Evolutionary conservation across 2,888 invertebrate genomes (phyloP).

Genomic region (Mylabris sibirica): DNA sequence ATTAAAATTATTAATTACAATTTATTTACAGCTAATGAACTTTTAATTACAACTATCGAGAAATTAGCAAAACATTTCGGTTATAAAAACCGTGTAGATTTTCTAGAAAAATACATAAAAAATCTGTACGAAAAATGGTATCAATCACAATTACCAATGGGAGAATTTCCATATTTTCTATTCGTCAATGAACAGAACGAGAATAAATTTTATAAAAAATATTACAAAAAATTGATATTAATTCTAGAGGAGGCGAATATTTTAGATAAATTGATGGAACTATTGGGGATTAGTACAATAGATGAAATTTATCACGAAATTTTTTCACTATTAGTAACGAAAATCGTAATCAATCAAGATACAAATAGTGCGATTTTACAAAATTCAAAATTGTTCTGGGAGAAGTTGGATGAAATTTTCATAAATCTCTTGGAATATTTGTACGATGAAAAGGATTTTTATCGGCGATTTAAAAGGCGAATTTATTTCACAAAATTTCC

Average conservation of each 20-base stretch:
- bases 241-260: constrained; percentile 56
- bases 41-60: constrained; percentile 35
- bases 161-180: background rate
- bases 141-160: background rate
- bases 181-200: constrained; percentile 42
- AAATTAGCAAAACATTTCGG: constrained; percentile 45
- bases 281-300: background rate
- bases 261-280: constrained; percentile 30
- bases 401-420: constrained; percentile 50
- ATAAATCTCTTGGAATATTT: constrained; percentile 52
- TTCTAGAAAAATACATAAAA: constrained; percentile 62
- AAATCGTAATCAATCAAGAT: background rate
- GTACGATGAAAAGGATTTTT: constrained; percentile 50
- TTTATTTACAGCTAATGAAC: constrained; percentile 41
- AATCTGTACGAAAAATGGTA: constrained; percentile 62
- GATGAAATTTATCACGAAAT: constrained; percentile 32
- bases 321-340: background rate
- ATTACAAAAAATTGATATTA: constrained; percentile 59
- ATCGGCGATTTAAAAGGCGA: constrained; percentile 36
- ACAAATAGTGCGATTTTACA: background rate
- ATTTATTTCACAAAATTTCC: constrained; percentile 46
- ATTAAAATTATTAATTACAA: too few relatives aligned
- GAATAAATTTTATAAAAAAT: constrained; percentile 58
- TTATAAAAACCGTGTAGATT: constrained; percentile 51
- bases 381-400: constrained; percentile 15